Percentiles rank a stretch among this genome's conserved stretches.
Evolutionary conservation across 2,888 invertebrate species (phyloP).

Genomic region (Drosophila barbarae): DNA sequence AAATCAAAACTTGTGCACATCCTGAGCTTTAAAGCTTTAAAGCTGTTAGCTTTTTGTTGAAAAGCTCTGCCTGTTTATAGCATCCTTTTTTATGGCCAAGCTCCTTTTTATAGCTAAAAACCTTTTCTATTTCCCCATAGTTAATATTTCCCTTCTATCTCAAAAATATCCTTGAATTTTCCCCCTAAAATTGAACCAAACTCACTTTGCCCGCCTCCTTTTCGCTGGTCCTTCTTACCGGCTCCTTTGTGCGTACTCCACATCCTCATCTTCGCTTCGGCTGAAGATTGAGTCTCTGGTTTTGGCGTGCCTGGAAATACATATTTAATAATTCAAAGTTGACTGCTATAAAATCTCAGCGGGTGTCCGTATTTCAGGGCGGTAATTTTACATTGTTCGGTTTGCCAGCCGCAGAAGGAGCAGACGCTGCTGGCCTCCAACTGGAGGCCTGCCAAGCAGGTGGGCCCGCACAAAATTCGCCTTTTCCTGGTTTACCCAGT

Average conservation of each 20-base stretch:
- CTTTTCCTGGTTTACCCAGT: slow-evolving; percentile 11
- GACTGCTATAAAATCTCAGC: slow-evolving; percentile 72
- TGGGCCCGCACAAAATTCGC: slow-evolving; percentile 38
- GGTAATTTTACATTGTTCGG: slow-evolving; percentile 68
- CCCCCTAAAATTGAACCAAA: slow-evolving; percentile 28
- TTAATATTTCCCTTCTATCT: slow-evolving; percentile 5
- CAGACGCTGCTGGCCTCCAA: slow-evolving; percentile 19
- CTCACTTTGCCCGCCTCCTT: slow-evolving; percentile 11
- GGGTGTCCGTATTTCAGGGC: slow-evolving; percentile 64
- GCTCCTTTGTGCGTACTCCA: slow-evolving; percentile 7
- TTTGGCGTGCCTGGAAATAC: slow-evolving; percentile 61
- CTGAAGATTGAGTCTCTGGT: slow-evolving; percentile 49
- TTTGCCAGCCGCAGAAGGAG: slow-evolving; percentile 29
- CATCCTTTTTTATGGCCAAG: slow-evolving; percentile 25
- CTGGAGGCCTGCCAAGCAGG: slow-evolving; percentile 47
- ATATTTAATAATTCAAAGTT: slow-evolving; percentile 74
- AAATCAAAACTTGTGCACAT: slow-evolving; percentile 3
- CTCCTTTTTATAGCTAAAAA: slow-evolving; percentile 19
- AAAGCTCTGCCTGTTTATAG: slow-evolving; percentile 52
- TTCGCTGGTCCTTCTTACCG: slow-evolving; percentile 3
- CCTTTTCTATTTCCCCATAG: slow-evolving; percentile 6
- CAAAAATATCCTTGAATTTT: slow-evolving; percentile 6
- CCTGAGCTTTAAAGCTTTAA: slow-evolving; percentile 17
- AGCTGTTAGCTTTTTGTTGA: background rate
- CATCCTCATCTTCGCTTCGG: slow-evolving; percentile 7